These are phyloP conservation scores for Tylochromis polylepis DNA, from an alignment of 2,113 vertebrate genomes.

Conservation along the genomic window DNA sequence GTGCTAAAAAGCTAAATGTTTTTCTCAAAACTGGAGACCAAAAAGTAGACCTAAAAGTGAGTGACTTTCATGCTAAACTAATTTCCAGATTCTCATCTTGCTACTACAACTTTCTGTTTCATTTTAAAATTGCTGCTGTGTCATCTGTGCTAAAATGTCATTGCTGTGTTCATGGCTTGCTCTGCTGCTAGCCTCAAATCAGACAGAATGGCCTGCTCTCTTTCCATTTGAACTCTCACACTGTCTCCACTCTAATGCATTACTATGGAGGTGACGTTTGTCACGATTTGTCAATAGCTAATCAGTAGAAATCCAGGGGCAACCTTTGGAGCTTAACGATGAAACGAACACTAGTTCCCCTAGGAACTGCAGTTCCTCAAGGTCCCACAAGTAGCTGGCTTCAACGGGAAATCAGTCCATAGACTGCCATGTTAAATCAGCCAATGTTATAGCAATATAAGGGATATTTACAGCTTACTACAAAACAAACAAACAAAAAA, in stretches of 20 bases:
- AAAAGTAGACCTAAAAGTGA: not conserved
- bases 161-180: not conserved
- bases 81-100: not conserved
- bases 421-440: not conserved
- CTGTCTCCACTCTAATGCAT: not conserved
- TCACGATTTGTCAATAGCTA: not conserved
- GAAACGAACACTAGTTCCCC: not conserved
- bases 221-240: not conserved
- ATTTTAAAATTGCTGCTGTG: not conserved
- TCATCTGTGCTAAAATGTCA: not conserved
- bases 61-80: not conserved
- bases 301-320: not conserved
- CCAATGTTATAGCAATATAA: not conserved
- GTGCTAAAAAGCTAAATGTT: not conserved
- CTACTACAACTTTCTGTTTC: not conserved
- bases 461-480: not conserved
- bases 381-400: not conserved
- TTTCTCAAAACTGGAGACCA: not conserved
- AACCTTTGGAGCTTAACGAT: not conserved
- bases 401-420: not conserved
- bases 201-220: not conserved
- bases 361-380: not conserved
- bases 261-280: not conserved
- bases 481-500: rapidly evolving
- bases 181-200: not conserved